Conservation (phyloP, 2,113 vertebrate genomes). For the Salvelinus sp. region DNA sequence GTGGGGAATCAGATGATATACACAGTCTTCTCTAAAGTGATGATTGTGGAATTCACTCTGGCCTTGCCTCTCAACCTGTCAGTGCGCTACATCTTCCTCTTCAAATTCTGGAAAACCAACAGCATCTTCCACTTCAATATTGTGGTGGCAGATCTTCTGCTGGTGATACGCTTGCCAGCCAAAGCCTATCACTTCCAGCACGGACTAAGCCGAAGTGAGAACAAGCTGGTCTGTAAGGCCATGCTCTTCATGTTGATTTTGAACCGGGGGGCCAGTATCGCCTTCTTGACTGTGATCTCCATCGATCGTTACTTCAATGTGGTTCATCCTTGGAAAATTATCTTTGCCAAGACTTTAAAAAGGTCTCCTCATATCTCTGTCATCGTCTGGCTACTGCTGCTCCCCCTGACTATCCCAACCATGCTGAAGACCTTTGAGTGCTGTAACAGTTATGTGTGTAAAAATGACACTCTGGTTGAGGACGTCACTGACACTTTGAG, state of each 20-base stretch:
- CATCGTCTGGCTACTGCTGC: constrained; percentile 69
- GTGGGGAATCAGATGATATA: not conserved
- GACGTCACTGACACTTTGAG: constrained; percentile 35
- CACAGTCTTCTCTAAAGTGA: constrained; percentile 29
- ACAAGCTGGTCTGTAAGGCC: constrained; percentile 69
- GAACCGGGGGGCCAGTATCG: constrained; percentile 75
- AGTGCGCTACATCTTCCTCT: constrained; percentile 78
- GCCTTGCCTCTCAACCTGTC: constrained; percentile 77
- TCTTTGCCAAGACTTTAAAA: constrained; percentile 56
- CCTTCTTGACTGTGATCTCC: constrained; percentile 75
- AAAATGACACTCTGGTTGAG: constrained; percentile 26
- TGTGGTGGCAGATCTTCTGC: not conserved
- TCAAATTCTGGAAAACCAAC: constrained; percentile 80
- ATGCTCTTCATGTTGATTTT: constrained; percentile 76
- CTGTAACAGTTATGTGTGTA: constrained; percentile 53
- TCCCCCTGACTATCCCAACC: constrained; percentile 70
- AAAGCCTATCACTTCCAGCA: constrained; percentile 4
- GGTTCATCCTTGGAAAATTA: constrained; percentile 66
- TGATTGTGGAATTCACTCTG: constrained; percentile 77
- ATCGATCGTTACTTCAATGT: constrained; percentile 79
- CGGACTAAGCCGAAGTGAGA: constrained; percentile 48
- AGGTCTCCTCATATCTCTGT: constrained; percentile 61
- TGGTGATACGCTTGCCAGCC: not conserved
- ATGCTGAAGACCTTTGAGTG: constrained; percentile 71
- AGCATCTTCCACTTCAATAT: constrained; percentile 51